phyloP scores from a whole-genome alignment of 2,888 invertebrate genomes.

The Himalopsyche tibetana region DNA sequence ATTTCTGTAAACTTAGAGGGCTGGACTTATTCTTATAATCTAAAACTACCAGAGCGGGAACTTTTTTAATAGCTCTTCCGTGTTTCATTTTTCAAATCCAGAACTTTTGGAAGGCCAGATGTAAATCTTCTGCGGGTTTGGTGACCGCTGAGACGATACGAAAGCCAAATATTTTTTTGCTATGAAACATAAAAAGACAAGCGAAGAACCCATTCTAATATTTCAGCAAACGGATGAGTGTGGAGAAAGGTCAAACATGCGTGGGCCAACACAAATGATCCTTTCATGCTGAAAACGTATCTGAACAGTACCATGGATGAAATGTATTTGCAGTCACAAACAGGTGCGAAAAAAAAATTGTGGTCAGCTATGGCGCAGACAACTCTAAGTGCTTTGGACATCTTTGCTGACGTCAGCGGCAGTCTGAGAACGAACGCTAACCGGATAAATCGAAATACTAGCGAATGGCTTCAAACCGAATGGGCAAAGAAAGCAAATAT shows the following conservation, averaged over 20 bases:
- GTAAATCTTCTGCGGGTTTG: too few species aligned
- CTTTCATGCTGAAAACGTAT: conserved; percentile 70
- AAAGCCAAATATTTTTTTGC: too few species aligned
- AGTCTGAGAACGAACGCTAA: conserved; percentile 82
- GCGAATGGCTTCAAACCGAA: conserved; percentile 80
- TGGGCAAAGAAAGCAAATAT: conserved; percentile 84
- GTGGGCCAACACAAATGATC: conserved; percentile 79
- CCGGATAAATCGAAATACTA: conserved; percentile 82
- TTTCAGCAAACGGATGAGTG: conserved; percentile 77
- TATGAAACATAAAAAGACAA: too few species aligned
- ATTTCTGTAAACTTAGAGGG: too few species aligned
- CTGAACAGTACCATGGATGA: conserved; percentile 72
- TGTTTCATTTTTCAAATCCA: too few species aligned
- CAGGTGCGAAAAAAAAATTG: conserved; percentile 71
- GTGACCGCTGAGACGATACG: too few species aligned
- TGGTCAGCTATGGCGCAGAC: conserved; percentile 86
- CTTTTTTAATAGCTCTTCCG: too few species aligned
- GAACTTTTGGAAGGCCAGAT: too few species aligned
- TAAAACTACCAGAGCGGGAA: too few species aligned
- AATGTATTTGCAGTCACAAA: conserved; percentile 72
- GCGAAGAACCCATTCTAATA: too few species aligned
- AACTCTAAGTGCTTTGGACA: conserved; percentile 81
- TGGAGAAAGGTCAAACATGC: conserved; percentile 81
- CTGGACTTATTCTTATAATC: too few species aligned
- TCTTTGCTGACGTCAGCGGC: conserved; percentile 77